Conservation (phyloP, 2,888 invertebrate genomes). For the Subacronicta megacephala region DNA sequence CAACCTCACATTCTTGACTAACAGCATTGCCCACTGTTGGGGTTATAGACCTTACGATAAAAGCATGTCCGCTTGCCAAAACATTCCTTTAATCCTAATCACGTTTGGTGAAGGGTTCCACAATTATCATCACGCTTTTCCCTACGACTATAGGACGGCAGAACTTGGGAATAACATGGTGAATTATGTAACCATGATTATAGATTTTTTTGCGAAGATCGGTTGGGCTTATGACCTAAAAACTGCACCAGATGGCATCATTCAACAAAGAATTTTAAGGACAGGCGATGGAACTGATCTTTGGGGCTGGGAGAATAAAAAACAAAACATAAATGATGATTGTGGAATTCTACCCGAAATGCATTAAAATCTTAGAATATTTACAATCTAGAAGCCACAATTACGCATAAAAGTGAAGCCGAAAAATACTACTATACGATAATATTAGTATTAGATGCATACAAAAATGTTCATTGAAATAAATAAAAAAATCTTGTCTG, state of each 20-base stretch:
- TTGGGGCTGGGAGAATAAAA: constrained; percentile 6
- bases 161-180: constrained; percentile 60
- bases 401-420: too few species aligned
- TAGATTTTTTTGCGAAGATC: constrained; percentile 55
- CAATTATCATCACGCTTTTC: constrained; percentile 70
- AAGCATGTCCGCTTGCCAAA: constrained; percentile 60
- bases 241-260: constrained; percentile 18
- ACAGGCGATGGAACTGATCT: constrained; percentile 48
- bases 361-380: not conserved
- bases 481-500: too few species aligned
- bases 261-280: constrained; percentile 26
- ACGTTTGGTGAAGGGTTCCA: constrained; percentile 69
- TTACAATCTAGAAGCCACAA: too few species aligned
- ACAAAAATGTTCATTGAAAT: too few species aligned
- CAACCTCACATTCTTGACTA: constrained; percentile 87
- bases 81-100: constrained; percentile 43
- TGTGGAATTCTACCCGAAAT: too few species aligned
- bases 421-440: too few species aligned
- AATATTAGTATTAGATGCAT: too few species aligned
- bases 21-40: constrained; percentile 90
- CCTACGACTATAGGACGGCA: constrained; percentile 65
- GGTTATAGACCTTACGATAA: constrained; percentile 82
- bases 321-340: too few species aligned
- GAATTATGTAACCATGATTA: constrained; percentile 49
- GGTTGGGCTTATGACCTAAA: constrained; percentile 61